Evolutionary conservation across 2,888 invertebrate genomes (phyloP).

Genomic region (Furcula furcula): DNA sequence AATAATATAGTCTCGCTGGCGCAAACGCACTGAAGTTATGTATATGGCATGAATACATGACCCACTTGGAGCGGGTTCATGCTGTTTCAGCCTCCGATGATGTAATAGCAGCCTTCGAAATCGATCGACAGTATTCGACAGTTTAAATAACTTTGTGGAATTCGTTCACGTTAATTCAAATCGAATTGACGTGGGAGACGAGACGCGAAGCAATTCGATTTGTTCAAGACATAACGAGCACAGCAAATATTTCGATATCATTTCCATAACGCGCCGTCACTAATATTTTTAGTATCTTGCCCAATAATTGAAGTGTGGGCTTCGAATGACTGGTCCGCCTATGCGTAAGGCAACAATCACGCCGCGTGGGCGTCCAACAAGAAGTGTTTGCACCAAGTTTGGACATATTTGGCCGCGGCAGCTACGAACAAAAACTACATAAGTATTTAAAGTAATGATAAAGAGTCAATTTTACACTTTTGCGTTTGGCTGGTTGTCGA

Average conservation of each 20-base stretch:
- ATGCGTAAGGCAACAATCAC: constrained; percentile 34
- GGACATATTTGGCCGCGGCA: constrained; percentile 46
- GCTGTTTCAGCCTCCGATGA: constrained; percentile 58
- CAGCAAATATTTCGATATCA: constrained; percentile 34
- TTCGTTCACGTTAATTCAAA: constrained; percentile 30
- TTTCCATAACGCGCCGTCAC: constrained; percentile 48
- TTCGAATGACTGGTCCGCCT: constrained; percentile 60
- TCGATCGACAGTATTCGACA: constrained; percentile 35
- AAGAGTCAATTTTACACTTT: constrained; percentile 17
- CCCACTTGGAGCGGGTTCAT: constrained; percentile 65
- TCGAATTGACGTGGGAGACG: constrained; percentile 25
- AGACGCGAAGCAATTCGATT: constrained; percentile 23
- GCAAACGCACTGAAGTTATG: constrained; percentile 54
- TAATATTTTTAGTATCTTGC: constrained; percentile 56
- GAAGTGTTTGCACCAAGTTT: constrained; percentile 44
- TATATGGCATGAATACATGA: constrained; percentile 64
- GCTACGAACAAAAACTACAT: constrained; percentile 22
- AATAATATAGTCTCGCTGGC: constrained; percentile 38
- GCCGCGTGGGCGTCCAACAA: constrained; percentile 48
- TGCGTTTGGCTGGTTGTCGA: constrained; percentile 7
- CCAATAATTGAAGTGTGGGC: constrained; percentile 56
- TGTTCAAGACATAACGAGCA: constrained; percentile 23
- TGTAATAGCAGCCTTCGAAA: constrained; percentile 53
- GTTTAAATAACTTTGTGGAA: constrained; percentile 40
- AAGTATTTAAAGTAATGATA: constrained; percentile 17